A percentile compares a stretch with the other conserved stretches of the same genome.
phyloP scores from a whole-genome alignment of 1,140 invertebrate genomes.

The Hesperophylax magnus region DNA sequence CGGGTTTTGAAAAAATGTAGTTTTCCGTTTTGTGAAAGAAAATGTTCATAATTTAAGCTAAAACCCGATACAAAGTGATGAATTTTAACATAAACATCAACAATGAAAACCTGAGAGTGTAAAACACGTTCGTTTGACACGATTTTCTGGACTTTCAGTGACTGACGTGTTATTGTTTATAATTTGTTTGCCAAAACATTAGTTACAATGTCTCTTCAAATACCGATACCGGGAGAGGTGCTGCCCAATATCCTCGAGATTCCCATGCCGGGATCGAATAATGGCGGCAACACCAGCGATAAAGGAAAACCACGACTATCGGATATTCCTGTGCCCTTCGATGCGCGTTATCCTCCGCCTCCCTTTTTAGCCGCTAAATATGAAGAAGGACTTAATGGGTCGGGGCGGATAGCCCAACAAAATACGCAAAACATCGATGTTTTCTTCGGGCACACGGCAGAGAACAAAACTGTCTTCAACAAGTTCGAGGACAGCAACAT shows the following conservation, averaged over 20 bases:
- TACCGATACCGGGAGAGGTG: constrained; percentile 35
- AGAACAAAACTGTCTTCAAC: neutral
- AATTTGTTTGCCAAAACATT: constrained; percentile 14
- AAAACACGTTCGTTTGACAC: neutral
- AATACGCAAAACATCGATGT: neutral
- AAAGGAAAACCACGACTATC: neutral
- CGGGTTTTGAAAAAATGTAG: constrained; percentile 16
- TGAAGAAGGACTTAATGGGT: too few species aligned
- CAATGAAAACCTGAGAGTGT: neutral
- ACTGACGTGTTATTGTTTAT: constrained; percentile 36
- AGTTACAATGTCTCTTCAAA: constrained; percentile 33
- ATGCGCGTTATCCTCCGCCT: neutral
- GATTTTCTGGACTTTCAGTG: neutral
- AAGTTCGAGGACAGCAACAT: neutral
- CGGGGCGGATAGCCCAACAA: neutral
- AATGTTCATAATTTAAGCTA: neutral
- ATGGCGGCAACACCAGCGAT: neutral
- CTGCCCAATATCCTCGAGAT: constrained; percentile 20
- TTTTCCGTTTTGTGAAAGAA: constrained; percentile 3
- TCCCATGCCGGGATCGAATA: constrained; percentile 27
- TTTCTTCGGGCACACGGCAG: neutral
- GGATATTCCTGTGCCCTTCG: constrained; percentile 9
- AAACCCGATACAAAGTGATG: neutral
- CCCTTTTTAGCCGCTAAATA: neutral
- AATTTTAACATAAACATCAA: neutral